Evolutionary conservation across 2,797 vertebrate species (phyloP).

Genomic region (Phoebastria nigripes): DNA sequence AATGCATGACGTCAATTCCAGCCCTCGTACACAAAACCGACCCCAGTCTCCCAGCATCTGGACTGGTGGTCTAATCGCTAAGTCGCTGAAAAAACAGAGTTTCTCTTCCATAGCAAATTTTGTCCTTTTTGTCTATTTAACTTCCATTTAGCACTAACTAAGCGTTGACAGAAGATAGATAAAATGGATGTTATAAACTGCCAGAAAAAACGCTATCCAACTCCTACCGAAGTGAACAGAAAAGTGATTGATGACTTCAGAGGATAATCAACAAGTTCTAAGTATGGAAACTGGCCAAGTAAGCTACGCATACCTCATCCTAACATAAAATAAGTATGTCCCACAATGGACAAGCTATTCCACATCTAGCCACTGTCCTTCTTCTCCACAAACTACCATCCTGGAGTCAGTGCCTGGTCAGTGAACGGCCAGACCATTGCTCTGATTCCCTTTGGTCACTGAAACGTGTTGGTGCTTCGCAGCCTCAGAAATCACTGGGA

Average conservation of each 20-base stretch:
- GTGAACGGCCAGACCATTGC: rapidly evolving
- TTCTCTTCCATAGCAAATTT: not conserved
- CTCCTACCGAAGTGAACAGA: not conserved
- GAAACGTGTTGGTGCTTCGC: rapidly evolving
- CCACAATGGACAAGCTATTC: not conserved
- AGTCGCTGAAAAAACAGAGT: not conserved
- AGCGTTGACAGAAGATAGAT: not conserved
- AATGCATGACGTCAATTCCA: not conserved
- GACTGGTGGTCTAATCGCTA: not conserved
- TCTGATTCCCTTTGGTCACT: not conserved
- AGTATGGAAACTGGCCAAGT: not conserved
- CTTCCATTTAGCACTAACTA: not conserved
- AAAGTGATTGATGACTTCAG: not conserved
- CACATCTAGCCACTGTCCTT: rapidly evolving
- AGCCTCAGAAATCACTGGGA: not conserved
- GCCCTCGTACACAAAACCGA: not conserved
- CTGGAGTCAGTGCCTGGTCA: not conserved
- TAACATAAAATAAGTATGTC: not conserved
- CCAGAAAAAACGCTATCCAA: not conserved
- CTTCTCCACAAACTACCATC: not conserved
- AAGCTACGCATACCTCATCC: not conserved
- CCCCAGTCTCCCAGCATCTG: not conserved
- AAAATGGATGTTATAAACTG: not conserved
- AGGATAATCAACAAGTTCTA: not conserved
- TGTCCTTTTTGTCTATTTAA: not conserved